phyloP scores from a whole-genome alignment of 2,888 invertebrate genomes.

The Cheilosia urbana region DNA sequence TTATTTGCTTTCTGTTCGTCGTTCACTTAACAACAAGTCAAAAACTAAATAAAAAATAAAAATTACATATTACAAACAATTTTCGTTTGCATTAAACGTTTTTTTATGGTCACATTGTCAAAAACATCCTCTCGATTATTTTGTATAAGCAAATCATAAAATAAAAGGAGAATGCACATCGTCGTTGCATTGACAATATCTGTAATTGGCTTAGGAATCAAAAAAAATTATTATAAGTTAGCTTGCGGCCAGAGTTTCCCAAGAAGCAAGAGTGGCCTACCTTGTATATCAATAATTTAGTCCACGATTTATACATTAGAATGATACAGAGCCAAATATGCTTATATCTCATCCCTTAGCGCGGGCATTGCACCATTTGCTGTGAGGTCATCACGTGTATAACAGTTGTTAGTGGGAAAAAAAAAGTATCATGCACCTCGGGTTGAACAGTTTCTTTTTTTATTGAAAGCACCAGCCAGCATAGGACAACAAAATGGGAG shows the following conservation, averaged over 20 bases:
- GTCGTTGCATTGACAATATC: conserved; percentile 60
- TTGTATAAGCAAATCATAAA: conserved; percentile 60
- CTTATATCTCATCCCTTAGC: conserved; percentile 33
- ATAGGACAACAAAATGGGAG: conserved; percentile 14
- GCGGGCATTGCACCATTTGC: conserved; percentile 48
- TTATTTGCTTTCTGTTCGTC: conserved; percentile 18
- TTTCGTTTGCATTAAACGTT: conserved; percentile 20
- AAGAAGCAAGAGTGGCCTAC: conserved; percentile 45
- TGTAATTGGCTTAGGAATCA: conserved; percentile 61
- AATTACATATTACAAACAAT: conserved; percentile 34
- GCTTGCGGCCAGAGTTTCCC: conserved; percentile 10
- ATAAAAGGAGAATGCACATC: conserved; percentile 54
- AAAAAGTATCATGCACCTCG: conserved; percentile 30
- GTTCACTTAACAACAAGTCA: conserved; percentile 37
- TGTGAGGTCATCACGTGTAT: conserved; percentile 39
- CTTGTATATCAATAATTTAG: conserved; percentile 63
- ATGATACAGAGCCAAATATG: conserved; percentile 59
- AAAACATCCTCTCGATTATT: conserved; percentile 57
- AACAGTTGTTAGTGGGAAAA: background rate
- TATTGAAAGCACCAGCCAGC: conserved; percentile 23
- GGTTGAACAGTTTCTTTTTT: background rate
- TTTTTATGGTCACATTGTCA: conserved; percentile 60
- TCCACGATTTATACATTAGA: conserved; percentile 55
- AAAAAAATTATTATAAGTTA: conserved; percentile 41
- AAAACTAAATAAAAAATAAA: conserved; percentile 35